A percentile compares a stretch with the other conserved stretches of the same genome.
These are phyloP conservation scores for Drosophila melanosoma DNA, from an alignment of 2,888 invertebrate species.

Conservation along the genomic window DNA sequence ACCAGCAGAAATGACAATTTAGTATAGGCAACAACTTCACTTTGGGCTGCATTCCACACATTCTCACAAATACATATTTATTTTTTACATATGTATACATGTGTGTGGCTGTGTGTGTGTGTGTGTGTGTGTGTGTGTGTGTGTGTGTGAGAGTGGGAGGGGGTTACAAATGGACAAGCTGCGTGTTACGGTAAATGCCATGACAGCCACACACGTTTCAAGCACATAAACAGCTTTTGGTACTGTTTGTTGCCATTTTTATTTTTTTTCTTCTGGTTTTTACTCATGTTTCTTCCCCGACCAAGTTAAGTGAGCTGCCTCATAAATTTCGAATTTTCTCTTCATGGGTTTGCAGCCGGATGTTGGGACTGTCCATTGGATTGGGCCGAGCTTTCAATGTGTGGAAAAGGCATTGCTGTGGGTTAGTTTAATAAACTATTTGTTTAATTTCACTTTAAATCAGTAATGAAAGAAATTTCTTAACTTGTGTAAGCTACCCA, in stretches of 20 bases:
- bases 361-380: background rate
- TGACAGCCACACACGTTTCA: slow-evolving; percentile 63
- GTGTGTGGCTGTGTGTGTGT: background rate
- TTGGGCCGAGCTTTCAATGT: slow-evolving; percentile 17
- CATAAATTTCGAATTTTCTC: slow-evolving; percentile 66
- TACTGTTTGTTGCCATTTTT: slow-evolving; percentile 39
- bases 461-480: background rate
- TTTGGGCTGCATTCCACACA: slow-evolving; percentile 54
- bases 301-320: slow-evolving; percentile 58
- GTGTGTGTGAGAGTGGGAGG: background rate
- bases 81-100: slow-evolving; percentile 22
- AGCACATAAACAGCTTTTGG: slow-evolving; percentile 73
- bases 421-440: slow-evolving; percentile 32
- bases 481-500: slow-evolving; percentile 1
- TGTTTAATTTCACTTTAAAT: slow-evolving; percentile 25
- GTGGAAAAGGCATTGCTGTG: slow-evolving; percentile 16
- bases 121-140: background rate
- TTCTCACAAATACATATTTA: slow-evolving; percentile 27
- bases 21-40: slow-evolving; percentile 65
- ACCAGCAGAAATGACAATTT: slow-evolving; percentile 62
- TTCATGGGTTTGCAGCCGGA: slow-evolving; percentile 17
- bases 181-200: slow-evolving; percentile 61
- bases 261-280: slow-evolving; percentile 13
- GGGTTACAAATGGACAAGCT: slow-evolving; percentile 62
- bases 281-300: slow-evolving; percentile 21